Base-by-base conservation (phyloP, 2,797 vertebrate species). In the Poeciliopsis presidionis region DNA sequence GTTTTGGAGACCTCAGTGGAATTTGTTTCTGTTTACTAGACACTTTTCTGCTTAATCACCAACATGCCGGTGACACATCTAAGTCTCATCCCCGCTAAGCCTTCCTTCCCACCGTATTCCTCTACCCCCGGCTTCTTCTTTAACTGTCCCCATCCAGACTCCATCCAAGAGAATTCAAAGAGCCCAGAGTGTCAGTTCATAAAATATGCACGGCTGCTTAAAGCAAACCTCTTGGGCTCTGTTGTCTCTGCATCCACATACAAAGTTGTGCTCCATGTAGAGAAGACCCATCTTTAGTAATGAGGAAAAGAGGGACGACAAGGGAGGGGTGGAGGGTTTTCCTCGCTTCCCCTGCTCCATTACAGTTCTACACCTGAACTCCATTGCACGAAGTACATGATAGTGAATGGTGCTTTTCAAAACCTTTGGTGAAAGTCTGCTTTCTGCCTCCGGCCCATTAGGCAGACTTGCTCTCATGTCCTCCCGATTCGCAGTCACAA, bases 151-250 rank as follows among this genome's bases (percentile, higher is more conserved):
- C 72, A 33, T 53, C 71, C 72, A 46, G 55, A 79, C 75, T 89
- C 80, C 76, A 71, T 81, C 22, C 14, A 43, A 45, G 78, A 78
- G 72, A 90, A 90, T 87, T 91, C 88, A 90, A 90, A 91, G 88
- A 89, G 76, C 39, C 61, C 72, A 75, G 74, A 87, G 73, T 39
- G 76, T 80, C 81, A 78, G 80, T 86, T 95, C 86, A 94, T 93
- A 82, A 92, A 95, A 94, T 90, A 95, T 94, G 90, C 86, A 92
- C 75, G 81, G 70, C 76, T 87, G 84, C 88, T 89, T 78, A 89
- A 93, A 93, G 88, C 88, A 90, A 93, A 85, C 86, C 78, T 89
- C 86, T 81, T 41, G 88, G 87, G 90, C 76, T 90, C 74, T 13
- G 46, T 72, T 87, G 88, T 89, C 85, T 82, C 80, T 73, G 69